Percentiles rank a stretch among this genome's conserved stretches.
phyloP scores from a whole-genome alignment of 1,140 invertebrate genomes.

The Holotrichia oblita region DNA sequence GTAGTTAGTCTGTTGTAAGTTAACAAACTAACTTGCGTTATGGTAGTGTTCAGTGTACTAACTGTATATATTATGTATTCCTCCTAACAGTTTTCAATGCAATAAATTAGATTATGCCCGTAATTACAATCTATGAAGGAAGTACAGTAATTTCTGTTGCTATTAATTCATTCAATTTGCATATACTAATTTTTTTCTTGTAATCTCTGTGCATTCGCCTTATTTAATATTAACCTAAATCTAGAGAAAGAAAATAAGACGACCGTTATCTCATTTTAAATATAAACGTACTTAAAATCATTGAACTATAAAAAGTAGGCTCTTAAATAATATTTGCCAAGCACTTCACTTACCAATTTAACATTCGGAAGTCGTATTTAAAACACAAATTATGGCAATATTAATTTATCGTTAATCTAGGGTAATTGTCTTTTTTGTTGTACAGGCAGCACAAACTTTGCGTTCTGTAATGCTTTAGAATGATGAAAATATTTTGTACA shows the following conservation, averaged over 20 bases:
- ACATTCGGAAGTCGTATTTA: too few species aligned
- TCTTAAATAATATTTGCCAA: neutral
- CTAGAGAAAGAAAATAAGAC: neutral
- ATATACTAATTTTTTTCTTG: neutral
- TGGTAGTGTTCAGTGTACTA: too few species aligned
- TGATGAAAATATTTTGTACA: neutral
- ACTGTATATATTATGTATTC: too few species aligned
- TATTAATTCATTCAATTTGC: neutral
- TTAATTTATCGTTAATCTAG: neutral
- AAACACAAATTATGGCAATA: too few species aligned
- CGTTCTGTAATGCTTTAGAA: neutral
- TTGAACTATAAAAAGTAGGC: too few species aligned
- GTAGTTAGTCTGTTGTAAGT: too few species aligned
- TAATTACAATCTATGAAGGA: too few species aligned
- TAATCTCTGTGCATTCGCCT: neutral
- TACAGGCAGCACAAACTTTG: neutral
- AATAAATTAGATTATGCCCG: too few species aligned
- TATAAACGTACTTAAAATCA: neutral
- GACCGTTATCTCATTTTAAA: neutral
- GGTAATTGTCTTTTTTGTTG: neutral
- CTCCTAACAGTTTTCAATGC: too few species aligned
- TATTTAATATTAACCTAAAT: slow-evolving; percentile 14
- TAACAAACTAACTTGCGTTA: too few species aligned
- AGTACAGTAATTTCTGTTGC: neutral
- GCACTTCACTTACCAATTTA: too few species aligned